phyloP scores from a whole-genome alignment of 2,888 invertebrate species.

The Aromia moschata region DNA sequence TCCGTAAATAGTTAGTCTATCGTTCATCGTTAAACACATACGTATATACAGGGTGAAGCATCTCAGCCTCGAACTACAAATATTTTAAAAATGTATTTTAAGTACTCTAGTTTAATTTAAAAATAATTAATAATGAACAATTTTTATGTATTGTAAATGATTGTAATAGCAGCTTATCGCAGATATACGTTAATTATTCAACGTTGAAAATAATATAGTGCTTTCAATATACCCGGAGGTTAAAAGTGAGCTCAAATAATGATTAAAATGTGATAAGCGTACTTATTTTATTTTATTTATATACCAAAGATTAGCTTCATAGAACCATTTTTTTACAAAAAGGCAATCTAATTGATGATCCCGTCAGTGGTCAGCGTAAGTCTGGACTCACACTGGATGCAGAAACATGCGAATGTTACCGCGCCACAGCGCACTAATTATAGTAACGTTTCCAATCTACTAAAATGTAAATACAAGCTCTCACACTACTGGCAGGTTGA shows the following conservation, averaged over 20 bases:
- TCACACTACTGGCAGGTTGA: too few species aligned
- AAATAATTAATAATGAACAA: not conserved
- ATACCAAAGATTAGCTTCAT: too few species aligned
- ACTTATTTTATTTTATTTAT: not conserved
- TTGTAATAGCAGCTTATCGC: not conserved
- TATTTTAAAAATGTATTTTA: conserved; percentile 9
- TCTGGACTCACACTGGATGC: too few species aligned
- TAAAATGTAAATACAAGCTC: too few species aligned
- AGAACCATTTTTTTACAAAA: too few species aligned
- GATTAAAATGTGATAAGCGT: conserved; percentile 1
- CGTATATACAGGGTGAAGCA: conserved; percentile 10
- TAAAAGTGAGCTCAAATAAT: conserved; percentile 3
- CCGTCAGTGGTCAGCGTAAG: too few species aligned
- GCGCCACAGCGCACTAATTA: too few species aligned
- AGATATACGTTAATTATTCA: not conserved
- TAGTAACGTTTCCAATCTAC: too few species aligned
- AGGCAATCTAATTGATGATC: too few species aligned
- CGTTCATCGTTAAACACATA: conserved; percentile 3
- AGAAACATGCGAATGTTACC: too few species aligned
- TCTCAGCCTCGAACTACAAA: conserved; percentile 1
- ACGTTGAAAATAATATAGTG: not conserved
- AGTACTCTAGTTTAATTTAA: conserved; percentile 1
- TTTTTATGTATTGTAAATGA: not conserved
- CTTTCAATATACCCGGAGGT: not conserved
- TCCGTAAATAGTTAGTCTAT: not conserved